phyloP scores from a whole-genome alignment of 2,797 vertebrate species.

The Scolopax rusticola region DNA sequence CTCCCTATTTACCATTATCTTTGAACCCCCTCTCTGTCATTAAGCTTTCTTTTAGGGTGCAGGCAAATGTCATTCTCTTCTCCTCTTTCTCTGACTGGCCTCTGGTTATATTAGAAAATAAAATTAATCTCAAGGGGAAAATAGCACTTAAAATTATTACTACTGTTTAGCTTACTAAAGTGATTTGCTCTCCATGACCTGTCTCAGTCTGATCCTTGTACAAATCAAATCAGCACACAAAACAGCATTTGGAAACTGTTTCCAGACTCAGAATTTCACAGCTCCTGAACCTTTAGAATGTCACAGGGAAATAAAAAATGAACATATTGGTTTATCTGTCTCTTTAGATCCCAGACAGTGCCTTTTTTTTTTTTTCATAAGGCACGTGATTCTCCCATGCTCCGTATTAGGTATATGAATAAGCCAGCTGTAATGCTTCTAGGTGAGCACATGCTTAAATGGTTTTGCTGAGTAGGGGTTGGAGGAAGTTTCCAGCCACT shows the following conservation, averaged over 20 bases:
- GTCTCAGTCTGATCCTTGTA: slow-evolving; percentile 72
- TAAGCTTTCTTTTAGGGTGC: slow-evolving; percentile 69
- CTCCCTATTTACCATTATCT: slow-evolving; percentile 53
- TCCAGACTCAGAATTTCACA: slow-evolving; percentile 64
- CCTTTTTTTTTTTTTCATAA: background rate
- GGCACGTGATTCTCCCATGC: background rate
- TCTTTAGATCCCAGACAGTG: slow-evolving; percentile 33
- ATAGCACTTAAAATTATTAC: slow-evolving; percentile 79
- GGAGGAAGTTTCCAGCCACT: slow-evolving; percentile 32
- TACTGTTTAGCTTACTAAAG: slow-evolving; percentile 78
- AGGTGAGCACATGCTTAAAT: background rate
- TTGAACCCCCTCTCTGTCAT: slow-evolving; percentile 53
- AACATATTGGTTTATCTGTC: slow-evolving; percentile 28
- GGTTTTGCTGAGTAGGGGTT: background rate
- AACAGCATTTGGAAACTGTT: slow-evolving; percentile 50
- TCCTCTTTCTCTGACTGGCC: slow-evolving; percentile 61
- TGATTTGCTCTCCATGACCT: slow-evolving; percentile 75
- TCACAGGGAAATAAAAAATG: slow-evolving; percentile 53
- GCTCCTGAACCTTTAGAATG: slow-evolving; percentile 60
- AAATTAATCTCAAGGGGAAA: slow-evolving; percentile 79
- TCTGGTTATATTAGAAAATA: slow-evolving; percentile 76
- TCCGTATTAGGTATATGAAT: background rate
- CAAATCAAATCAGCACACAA: slow-evolving; percentile 75
- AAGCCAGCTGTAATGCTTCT: slow-evolving; percentile 11
- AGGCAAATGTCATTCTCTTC: slow-evolving; percentile 69